Evolutionary conservation across 2,113 vertebrate genomes (phyloP), one percentile per base, ranked within the genome.

Genomic region (Spermophilus dauricus): DNA sequence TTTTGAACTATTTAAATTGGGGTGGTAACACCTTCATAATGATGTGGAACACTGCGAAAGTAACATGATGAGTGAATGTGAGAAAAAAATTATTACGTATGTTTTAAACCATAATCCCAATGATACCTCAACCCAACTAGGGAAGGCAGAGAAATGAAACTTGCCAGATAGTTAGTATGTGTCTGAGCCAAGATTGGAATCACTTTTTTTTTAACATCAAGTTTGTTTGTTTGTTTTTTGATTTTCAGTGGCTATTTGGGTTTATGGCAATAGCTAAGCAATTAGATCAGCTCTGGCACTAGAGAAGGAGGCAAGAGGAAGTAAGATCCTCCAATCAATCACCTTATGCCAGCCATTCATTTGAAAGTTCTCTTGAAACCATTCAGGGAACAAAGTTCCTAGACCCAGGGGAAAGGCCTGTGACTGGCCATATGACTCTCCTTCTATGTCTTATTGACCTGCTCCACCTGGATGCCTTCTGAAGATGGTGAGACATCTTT

Each of bases 1-100:
- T 86, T 92, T 97, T 92, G 56, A 97, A 75, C 8, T 94, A 26
- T 80, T 48, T 37, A 86, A 67, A 34, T 32, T 86, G 20, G 24
- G 26, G 7, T 81, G 85, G 37, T 39, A n/a, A 26, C 26, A 28
- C 42, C 45, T 95, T 95, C 30, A 92, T 32, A 91, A 34, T 51
- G 17, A 45, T 89, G 16, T 17, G 18, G 83, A 83, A 45, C 32
- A 77, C 69, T 94, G 12, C 9, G 89, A 53, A 95, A 95, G 24
- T n/a, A 83, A 51, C 12, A 78, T 37, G 3, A 61, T 86, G 14
- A 8, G 20, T 89, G n/a, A 89, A 67, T 82, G 34, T 96, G 78
- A 89, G 53, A 72, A 83, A 45, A 78, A 89, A 56, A 51, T 82
- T 85, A 18, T 93, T 80, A 84, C 61, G 34, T 73, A 77, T 72